Evolutionary conservation across 2,113 vertebrate genomes (phyloP).

Genomic region (Albula goreensis): DNA sequence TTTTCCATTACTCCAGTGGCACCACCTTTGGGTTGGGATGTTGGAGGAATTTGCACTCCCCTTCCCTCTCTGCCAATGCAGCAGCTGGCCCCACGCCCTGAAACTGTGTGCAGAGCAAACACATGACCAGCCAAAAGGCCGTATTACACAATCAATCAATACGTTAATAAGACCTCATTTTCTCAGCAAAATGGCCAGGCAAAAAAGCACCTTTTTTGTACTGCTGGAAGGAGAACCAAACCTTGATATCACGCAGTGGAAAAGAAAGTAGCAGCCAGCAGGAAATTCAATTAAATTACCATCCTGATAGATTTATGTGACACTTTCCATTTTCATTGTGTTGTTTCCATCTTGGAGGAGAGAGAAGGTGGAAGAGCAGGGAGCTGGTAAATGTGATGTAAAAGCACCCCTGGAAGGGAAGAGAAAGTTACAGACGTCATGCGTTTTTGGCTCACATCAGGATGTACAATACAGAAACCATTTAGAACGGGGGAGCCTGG

Average conservation of each 20-base stretch:
- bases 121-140: constrained; percentile 61
- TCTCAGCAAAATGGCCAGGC: constrained; percentile 62
- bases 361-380: constrained; percentile 34
- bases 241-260: constrained; percentile 61
- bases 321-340: constrained; percentile 68
- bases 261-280: constrained; percentile 63
- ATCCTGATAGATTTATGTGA: constrained; percentile 73
- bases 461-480: constrained; percentile 46
- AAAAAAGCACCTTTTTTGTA: constrained; percentile 43
- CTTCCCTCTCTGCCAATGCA: constrained; percentile 26
- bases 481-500: constrained; percentile 43
- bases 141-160: constrained; percentile 75
- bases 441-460: constrained; percentile 37
- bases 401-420: constrained; percentile 33
- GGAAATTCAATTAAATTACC: constrained; percentile 74
- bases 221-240: constrained; percentile 45
- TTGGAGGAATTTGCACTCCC: background rate
- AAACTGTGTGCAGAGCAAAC: constrained; percentile 50
- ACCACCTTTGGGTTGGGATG: background rate
- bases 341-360: constrained; percentile 60
- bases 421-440: constrained; percentile 37
- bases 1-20: no score
- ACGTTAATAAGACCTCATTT: constrained; percentile 75
- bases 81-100: constrained; percentile 49
- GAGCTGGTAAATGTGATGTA: constrained; percentile 55